Conservation (phyloP, 1,140 invertebrate genomes). For the Drosophila sp. region DNA sequence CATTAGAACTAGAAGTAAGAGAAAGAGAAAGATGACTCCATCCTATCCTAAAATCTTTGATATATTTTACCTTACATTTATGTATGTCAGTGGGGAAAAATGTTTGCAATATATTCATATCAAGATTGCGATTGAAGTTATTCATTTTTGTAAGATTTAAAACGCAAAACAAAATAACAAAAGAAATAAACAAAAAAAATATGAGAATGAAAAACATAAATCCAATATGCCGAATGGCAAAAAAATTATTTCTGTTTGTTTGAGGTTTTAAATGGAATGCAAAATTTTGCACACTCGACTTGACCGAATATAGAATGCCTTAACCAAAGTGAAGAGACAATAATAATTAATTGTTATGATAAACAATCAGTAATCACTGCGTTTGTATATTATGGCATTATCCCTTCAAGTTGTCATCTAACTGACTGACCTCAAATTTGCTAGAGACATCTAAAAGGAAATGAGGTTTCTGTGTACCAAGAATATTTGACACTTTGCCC, state of each 20-base stretch:
- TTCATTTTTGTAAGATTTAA: neutral
- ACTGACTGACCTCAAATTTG: neutral
- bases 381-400: neutral
- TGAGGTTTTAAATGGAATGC: slow-evolving; percentile 6
- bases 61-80: no score
- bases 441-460: neutral
- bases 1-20: no score
- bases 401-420: neutral
- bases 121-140: neutral
- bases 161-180: neutral
- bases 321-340: neutral
- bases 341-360: neutral
- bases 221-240: neutral
- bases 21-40: no score
- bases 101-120: neutral
- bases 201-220: slow-evolving; percentile 8
- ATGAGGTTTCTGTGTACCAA: slow-evolving; percentile 3
- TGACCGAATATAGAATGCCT: neutral
- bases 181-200: neutral
- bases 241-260: slow-evolving; percentile 6
- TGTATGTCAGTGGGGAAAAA: no score
- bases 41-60: no score
- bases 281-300: neutral
- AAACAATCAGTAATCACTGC: no score
- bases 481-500: slow-evolving; percentile 1